Conservation (phyloP, 1,140 invertebrate species). For the Popillia japonica region DNA sequence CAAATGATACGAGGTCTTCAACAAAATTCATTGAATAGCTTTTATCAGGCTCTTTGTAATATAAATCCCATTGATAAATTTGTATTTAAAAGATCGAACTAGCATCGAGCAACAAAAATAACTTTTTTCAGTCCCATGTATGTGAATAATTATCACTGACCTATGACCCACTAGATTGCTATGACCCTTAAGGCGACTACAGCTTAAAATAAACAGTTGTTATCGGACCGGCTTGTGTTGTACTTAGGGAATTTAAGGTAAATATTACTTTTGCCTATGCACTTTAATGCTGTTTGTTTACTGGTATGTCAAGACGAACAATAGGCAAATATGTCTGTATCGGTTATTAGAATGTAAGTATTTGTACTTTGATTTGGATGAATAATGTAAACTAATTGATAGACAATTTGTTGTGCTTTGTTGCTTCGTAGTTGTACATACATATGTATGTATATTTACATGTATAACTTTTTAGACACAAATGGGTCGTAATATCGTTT, state of each 20-base stretch:
- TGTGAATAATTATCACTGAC: slow-evolving; percentile 44
- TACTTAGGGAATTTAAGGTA: slow-evolving; percentile 21
- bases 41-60: not conserved
- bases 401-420: not conserved
- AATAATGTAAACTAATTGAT: not conserved
- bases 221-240: slow-evolving; percentile 39
- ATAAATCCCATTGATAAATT: not conserved
- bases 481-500: too few species aligned
- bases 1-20: too few species aligned
- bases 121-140: slow-evolving; percentile 39
- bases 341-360: too few species aligned
- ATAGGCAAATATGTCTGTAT: too few species aligned
- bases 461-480: too few species aligned
- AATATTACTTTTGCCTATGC: not conserved
- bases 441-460: too few species aligned
- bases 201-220: slow-evolving; percentile 46
- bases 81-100: slow-evolving; percentile 20
- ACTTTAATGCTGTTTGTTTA: not conserved
- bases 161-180: slow-evolving; percentile 44
- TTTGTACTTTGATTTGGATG: not conserved
- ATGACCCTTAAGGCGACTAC: slow-evolving; percentile 45
- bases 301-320: too few species aligned
- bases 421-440: not conserved
- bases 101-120: slow-evolving; percentile 29
- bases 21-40: too few species aligned